Evolutionary conservation across 2,113 vertebrate genomes (phyloP), one percentile per base, ranked within the genome.

Genomic region (Ardeotis arabs): DNA sequence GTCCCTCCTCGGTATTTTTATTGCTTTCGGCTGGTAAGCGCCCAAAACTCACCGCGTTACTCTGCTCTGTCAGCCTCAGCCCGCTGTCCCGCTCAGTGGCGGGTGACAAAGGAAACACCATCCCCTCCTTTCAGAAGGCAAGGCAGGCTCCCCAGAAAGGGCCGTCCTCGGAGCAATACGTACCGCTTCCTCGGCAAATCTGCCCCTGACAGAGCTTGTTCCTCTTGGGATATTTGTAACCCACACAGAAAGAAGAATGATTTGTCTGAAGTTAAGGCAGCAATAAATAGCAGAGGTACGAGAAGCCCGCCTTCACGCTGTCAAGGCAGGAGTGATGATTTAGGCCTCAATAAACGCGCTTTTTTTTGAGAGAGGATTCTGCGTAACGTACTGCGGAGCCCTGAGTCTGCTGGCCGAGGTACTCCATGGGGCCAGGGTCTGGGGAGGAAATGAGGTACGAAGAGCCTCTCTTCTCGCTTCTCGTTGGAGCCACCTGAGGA

Each of bases 331-430:
- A 52, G 35, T 0, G 56, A 11, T 20, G 16, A 8, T 7, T 24
- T 20, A 7, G 47, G 86, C 25, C 73, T 97, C 95, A 98, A 63
- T 98, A 99, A 64, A 99, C 98, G 17, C 99, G 98, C 92, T 99
- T 99, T 97, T 99, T 99, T 94, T 99, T 99, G n/a, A 99, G 99
- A 59, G 99, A 99, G 29, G 98, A 96, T 84, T 99, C 99, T 1
- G 99, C 94, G 39, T 98, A 99, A 63, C 98, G 98, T 0, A 96
- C 97, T 12, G 98, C 98, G 0, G 99, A 97, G 83, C 98, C 98
- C 89, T 98, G 98, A 25, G 98, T 94, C 62, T 98, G 98, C 96
- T 98, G 99, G 68, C 98, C 98, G 7, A 98, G 97, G 81, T 98
- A 97, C 20, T 98, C 98, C 23, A 74, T 95, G 7, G 98, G 84